Evolutionary conservation across 1,140 invertebrate species (phyloP).

Genomic region (Temnothorax curvispinosus): DNA sequence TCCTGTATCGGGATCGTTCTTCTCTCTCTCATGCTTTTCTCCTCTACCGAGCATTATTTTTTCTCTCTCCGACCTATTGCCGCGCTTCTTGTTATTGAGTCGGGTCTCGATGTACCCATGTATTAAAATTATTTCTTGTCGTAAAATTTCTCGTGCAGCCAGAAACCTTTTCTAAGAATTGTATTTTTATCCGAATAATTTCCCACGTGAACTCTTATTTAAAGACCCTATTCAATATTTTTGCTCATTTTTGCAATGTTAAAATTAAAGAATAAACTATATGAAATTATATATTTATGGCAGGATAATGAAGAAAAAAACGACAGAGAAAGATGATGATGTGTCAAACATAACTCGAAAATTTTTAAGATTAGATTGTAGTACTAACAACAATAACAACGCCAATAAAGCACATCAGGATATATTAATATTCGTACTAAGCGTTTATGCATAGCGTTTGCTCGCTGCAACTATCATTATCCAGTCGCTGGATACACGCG

Average conservation of each 20-base stretch:
- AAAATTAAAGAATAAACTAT: not conserved
- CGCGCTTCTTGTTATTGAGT: not conserved
- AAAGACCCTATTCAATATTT: not conserved
- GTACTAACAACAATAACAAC: not conserved
- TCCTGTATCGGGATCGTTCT: constrained; percentile 2
- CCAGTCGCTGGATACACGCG: constrained; percentile 4
- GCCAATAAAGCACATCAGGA: not conserved
- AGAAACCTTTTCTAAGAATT: not conserved
- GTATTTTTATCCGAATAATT: not conserved
- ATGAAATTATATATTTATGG: not conserved
- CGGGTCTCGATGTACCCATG: not conserved
- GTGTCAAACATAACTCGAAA: not conserved
- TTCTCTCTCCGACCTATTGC: not conserved
- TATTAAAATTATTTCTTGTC: constrained; percentile 5
- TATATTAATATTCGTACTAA: constrained; percentile 7
- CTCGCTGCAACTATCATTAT: constrained; percentile 25
- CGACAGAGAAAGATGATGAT: too few species aligned
- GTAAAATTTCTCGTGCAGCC: not conserved
- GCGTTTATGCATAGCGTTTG: constrained; percentile 6
- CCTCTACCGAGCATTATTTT: not conserved
- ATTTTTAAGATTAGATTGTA: not conserved
- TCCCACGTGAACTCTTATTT: constrained; percentile 10
- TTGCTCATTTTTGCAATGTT: not conserved
- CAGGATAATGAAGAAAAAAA: not conserved
- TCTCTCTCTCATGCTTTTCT: not conserved